Conservation (phyloP, 1,140 invertebrate genomes). For the Tyrophagus putrescentiae region DNA sequence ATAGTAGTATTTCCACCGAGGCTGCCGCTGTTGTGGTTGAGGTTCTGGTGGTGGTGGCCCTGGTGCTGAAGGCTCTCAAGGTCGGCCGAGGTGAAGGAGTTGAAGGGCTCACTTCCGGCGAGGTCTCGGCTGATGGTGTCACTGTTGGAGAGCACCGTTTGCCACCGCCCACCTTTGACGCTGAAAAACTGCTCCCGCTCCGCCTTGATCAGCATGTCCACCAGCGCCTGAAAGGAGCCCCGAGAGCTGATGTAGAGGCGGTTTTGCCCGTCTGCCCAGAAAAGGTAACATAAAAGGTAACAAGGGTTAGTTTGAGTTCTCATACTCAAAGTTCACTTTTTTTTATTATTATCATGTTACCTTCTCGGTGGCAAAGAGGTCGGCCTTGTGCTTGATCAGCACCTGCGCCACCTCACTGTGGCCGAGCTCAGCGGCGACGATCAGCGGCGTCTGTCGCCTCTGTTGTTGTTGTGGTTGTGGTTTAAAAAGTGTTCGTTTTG, state of each 20-base stretch:
- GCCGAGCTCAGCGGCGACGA: constrained; percentile 55
- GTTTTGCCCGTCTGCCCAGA: constrained; percentile 44
- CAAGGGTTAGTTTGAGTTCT: not conserved
- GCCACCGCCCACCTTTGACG: constrained; percentile 6
- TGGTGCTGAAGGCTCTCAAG: constrained; percentile 1
- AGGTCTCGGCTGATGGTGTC: not conserved
- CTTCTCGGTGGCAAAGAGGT: constrained; percentile 48
- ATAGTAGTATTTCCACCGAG: too few species aligned
- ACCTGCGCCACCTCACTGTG: constrained; percentile 49
- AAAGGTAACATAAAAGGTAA: not conserved
- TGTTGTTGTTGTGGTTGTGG: not conserved
- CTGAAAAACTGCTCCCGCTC: constrained; percentile 30
- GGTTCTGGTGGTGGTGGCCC: too few species aligned
- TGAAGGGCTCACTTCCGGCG: not conserved
- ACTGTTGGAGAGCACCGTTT: not conserved
- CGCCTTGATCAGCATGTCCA: constrained; percentile 66
- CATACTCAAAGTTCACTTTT: not conserved
- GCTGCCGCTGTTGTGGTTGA: too few species aligned
- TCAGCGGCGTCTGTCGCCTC: constrained; percentile 47
- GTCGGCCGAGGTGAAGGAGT: too few species aligned
- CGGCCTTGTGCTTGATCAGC: constrained; percentile 46
- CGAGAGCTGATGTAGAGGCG: constrained; percentile 53
- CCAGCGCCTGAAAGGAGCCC: constrained; percentile 64
- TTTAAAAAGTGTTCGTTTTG: constrained; percentile 1
- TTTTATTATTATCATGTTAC: constrained; percentile 30